phyloP scores from a whole-genome alignment of 2,113 vertebrate species.

The Pterophyllum scalare region DNA sequence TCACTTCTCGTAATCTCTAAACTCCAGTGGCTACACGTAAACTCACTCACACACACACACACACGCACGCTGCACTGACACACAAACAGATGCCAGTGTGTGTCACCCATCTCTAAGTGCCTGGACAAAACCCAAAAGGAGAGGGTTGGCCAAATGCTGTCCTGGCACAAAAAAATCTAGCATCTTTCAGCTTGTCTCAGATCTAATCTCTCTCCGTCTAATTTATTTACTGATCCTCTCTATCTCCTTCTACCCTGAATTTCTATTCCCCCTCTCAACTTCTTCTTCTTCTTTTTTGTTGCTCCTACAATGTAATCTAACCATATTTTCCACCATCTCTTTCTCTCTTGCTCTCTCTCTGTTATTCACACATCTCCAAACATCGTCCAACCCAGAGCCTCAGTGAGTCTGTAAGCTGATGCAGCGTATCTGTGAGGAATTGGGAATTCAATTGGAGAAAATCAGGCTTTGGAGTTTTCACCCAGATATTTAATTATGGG shows the following conservation, averaged over 20 bases:
- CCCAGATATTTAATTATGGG: constrained; percentile 76
- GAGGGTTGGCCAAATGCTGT: constrained; percentile 67
- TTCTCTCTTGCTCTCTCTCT: background rate
- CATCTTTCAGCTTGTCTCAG: constrained; percentile 54
- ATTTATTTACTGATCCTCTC: constrained; percentile 45
- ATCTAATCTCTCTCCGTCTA: constrained; percentile 40
- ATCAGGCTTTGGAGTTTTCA: constrained; percentile 70
- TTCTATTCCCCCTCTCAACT: background rate
- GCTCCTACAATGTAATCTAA: background rate
- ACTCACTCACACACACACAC: constrained; percentile 2
- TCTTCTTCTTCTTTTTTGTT: background rate
- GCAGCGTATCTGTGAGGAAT: constrained; percentile 74
- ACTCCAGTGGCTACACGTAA: constrained; percentile 65
- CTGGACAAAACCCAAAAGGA: constrained; percentile 65
- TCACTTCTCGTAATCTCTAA: constrained; percentile 73
- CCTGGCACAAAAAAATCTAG: constrained; percentile 53
- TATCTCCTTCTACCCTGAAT: constrained; percentile 11
- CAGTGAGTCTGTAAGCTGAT: constrained; percentile 56
- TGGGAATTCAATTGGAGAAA: constrained; percentile 75
- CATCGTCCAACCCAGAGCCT: constrained; percentile 31
- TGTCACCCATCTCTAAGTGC: constrained; percentile 70
- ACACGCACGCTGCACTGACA: constrained; percentile 15
- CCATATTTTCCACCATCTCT: background rate
- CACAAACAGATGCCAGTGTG: constrained; percentile 67
- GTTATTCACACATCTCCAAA: constrained; percentile 6